Base-by-base conservation (phyloP, 2,888 invertebrate genomes). In the Apomyelois bistriatella region DNA sequence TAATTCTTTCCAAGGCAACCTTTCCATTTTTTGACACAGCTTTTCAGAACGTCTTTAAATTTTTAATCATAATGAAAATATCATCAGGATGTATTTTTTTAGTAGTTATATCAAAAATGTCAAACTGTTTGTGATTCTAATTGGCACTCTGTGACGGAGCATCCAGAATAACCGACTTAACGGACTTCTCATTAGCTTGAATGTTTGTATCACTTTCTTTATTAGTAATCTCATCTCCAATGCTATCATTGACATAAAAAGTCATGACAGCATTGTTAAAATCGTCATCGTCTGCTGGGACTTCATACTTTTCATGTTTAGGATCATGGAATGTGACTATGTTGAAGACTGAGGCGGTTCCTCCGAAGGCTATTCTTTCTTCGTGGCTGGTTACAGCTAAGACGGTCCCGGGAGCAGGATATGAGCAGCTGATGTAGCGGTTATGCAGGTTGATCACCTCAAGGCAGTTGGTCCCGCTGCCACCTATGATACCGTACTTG, bases 371-470 rank as follows among this genome's bases (percentile, higher is more conserved):
- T 13, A 90, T 84, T 50, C 76, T 79, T 0, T 87, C 76, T 30
- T 82, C 74, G 58, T 79, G 62, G 54, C 89, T 89, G 28, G 85
- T 62, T 7, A 89, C 56, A 0, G 89, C 82, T 4, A 85, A 59
- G 1, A 90, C 64, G 0, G 78, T 61, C 1, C 90, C 90, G 0
- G 71, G 52, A 0, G 79, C 74, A 0, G 86, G 89, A 43, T 88
- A 89, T 0, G 86, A 87, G 53, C 88, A 90, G 7, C 76, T 60
- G 43, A 90, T 87, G 58, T 87, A 86, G 3, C 90, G 70, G 58
- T 90, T 86, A 67, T 90, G 86, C 0, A 90, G 75, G 58, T 90
- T 90, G 48, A 90, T 79, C 3, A 89, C 79, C 61, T 90, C 90
- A 0, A 90, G 71, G 58, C 86, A 84, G 32, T 76, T 81, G 1